These are phyloP conservation scores for Conger conger DNA, from an alignment of 2,113 vertebrate species.

Conservation along the genomic window DNA sequence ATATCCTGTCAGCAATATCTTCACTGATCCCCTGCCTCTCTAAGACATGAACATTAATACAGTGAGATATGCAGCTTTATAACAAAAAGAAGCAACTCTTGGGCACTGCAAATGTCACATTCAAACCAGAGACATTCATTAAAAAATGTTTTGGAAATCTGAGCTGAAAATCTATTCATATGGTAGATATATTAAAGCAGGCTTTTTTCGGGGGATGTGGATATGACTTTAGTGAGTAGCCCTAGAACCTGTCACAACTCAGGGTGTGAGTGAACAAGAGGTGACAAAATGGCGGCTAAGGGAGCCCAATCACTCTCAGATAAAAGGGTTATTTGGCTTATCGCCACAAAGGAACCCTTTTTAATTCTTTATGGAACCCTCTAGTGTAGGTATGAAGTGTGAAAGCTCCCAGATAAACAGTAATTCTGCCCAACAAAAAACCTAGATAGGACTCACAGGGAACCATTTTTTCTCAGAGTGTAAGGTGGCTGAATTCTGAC, in stretches of 20 bases:
- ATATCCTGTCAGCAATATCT: neutral
- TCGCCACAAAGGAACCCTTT: too few relatives aligned
- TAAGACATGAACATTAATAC: neutral
- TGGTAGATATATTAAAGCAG: neutral
- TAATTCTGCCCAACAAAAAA: too few relatives aligned
- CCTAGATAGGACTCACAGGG: too few relatives aligned
- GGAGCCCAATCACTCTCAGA: too few relatives aligned
- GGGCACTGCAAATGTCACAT: neutral
- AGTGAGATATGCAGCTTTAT: neutral
- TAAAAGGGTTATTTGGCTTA: too few relatives aligned
- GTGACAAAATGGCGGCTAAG: neutral
- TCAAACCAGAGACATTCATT: neutral
- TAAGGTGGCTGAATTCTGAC: too few relatives aligned
- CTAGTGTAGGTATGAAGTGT: too few relatives aligned
- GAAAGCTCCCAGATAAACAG: too few relatives aligned
- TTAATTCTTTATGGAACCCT: too few relatives aligned
- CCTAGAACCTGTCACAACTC: too few relatives aligned
- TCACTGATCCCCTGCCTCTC: neutral
- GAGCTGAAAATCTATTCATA: neutral
- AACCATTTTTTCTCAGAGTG: too few relatives aligned
- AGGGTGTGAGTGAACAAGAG: neutral
- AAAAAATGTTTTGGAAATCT: neutral
- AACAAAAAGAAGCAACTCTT: neutral
- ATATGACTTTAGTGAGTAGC: neutral
- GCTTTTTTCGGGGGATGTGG: neutral